Conservation (phyloP, 64 coral and sea anemone species). For the Acropora tenuis region DNA sequence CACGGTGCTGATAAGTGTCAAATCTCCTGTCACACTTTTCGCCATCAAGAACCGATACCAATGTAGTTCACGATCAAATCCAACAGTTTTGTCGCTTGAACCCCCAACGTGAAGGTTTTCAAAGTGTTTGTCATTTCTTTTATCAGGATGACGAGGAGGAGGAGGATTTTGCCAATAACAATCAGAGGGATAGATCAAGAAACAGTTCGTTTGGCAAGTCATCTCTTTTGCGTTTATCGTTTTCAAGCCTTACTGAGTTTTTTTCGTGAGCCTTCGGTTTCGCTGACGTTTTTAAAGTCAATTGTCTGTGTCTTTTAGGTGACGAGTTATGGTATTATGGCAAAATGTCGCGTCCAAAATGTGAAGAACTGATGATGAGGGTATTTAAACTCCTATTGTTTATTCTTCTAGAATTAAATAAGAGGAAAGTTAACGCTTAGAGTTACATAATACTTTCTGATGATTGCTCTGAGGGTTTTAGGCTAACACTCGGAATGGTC, state of each 20-base stretch:
- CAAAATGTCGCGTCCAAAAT: conserved; percentile 71
- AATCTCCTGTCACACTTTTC: too few species aligned
- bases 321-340: conserved; percentile 66
- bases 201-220: conserved; percentile 35
- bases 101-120: not conserved
- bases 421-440: too few species aligned
- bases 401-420: too few species aligned
- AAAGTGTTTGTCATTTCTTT: not conserved
- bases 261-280: too few species aligned
- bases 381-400: conserved; percentile 10
- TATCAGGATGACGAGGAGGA: not conserved
- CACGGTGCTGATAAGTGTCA: too few species aligned
- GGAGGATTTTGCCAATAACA: not conserved
- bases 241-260: not conserved
- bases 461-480: too few species aligned
- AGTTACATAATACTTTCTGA: too few species aligned
- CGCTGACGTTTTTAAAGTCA: not conserved
- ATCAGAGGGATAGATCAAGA: conserved; percentile 8
- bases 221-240: not conserved
- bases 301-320: conserved; percentile 2
- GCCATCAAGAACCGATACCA: too few species aligned
- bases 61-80: too few species aligned
- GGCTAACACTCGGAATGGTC: too few species aligned
- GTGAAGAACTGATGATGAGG: conserved; percentile 73
- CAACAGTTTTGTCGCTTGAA: too few species aligned